These are phyloP conservation scores for Pecten maximus DNA, from an alignment of 2,888 invertebrate species.

Conservation along the genomic window DNA sequence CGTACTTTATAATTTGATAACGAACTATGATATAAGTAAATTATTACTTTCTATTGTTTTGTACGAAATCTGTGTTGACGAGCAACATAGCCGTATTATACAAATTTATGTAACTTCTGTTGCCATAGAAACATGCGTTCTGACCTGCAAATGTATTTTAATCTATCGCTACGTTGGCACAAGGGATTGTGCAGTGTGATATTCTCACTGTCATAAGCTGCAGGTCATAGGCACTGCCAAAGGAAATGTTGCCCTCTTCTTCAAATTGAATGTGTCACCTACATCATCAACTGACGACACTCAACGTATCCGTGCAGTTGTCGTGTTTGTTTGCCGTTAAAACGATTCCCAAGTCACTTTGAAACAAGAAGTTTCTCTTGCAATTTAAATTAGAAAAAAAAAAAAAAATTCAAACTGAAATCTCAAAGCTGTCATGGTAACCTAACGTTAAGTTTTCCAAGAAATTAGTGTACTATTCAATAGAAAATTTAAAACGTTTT, in stretches of 20 bases:
- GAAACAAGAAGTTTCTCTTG: background rate
- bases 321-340: background rate
- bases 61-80: no score
- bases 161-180: background rate
- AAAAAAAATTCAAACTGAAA: background rate
- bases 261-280: constrained; percentile 3
- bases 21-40: no score
- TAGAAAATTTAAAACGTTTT: background rate
- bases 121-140: background rate
- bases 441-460: background rate
- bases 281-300: background rate
- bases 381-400: background rate
- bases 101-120: background rate
- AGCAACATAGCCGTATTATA: no score
- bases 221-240: background rate
- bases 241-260: background rate
- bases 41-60: no score
- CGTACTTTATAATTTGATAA: no score
- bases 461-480: constrained; percentile 19
- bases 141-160: background rate
- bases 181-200: background rate
- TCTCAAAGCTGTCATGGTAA: background rate
- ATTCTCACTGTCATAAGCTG: background rate
- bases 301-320: constrained; percentile 8
- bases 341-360: constrained; percentile 13